phyloP scores from a whole-genome alignment of 2,888 invertebrate genomes.

The Habroteleia sp. region DNA sequence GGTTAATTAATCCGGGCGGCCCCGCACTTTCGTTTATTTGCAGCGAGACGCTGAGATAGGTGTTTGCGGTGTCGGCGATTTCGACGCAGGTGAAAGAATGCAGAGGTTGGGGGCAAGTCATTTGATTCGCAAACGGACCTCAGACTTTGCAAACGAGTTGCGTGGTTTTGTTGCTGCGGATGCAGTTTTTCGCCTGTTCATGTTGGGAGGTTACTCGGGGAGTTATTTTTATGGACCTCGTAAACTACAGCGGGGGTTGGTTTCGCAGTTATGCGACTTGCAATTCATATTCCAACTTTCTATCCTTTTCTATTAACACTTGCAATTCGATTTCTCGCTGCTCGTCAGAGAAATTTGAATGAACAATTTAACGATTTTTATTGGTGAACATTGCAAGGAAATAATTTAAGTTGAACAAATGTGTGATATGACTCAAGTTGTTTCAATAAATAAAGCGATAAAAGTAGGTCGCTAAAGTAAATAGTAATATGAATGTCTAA shows the following conservation, averaged over 20 bases:
- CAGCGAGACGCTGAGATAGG: constrained; percentile 19
- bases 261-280: constrained; percentile 10
- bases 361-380: no score
- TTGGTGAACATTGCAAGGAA: no score
- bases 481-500: no score
- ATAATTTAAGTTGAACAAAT: no score
- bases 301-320: no score
- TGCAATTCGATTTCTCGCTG: no score
- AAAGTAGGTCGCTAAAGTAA: no score
- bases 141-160: neutral
- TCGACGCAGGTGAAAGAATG: constrained; percentile 28
- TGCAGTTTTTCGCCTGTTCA: constrained; percentile 1
- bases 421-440: no score
- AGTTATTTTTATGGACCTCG: constrained; percentile 16
- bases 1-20: constrained; percentile 50
- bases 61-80: constrained; percentile 26
- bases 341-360: constrained; percentile 3
- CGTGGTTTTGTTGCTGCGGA: constrained; percentile 5
- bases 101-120: neutral
- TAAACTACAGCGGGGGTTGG: neutral
- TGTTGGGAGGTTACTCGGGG: constrained; percentile 16
- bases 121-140: constrained; percentile 1
- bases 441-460: no score
- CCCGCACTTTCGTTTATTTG: constrained; percentile 27
- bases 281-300: constrained; percentile 6